Conservation (phyloP, 2,888 invertebrate genomes). For the Villa cingulata region DNA sequence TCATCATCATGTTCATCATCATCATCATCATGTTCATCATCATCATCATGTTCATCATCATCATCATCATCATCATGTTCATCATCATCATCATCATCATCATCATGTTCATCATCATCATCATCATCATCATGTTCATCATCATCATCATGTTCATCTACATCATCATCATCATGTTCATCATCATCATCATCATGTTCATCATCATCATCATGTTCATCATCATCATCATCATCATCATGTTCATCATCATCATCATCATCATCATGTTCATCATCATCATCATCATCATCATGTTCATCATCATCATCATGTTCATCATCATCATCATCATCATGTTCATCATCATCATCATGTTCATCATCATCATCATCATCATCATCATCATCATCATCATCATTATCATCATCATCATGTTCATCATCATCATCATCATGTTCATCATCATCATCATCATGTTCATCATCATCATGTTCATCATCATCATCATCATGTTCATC, state of each 20-base stretch:
- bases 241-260: too few species aligned
- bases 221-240: too few species aligned
- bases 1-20: neutral
- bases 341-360: too few species aligned
- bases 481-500: neutral
- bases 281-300: too few species aligned
- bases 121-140: neutral
- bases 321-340: too few species aligned
- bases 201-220: too few species aligned
- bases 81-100: conserved; percentile 1
- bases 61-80: neutral
- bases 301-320: too few species aligned
- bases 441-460: neutral
- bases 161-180: too few species aligned
- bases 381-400: too few species aligned
- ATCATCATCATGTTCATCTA: conserved; percentile 1
- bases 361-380: too few species aligned
- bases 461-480: neutral
- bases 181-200: too few species aligned
- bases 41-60: neutral
- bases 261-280: too few species aligned
- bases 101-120: neutral
- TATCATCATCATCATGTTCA: neutral
- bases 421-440: neutral
- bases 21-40: neutral